A percentile compares a stretch with the other conserved stretches of the same genome.
phyloP scores from a whole-genome alignment of 2,113 vertebrate species.

The Anolis sagrei region DNA sequence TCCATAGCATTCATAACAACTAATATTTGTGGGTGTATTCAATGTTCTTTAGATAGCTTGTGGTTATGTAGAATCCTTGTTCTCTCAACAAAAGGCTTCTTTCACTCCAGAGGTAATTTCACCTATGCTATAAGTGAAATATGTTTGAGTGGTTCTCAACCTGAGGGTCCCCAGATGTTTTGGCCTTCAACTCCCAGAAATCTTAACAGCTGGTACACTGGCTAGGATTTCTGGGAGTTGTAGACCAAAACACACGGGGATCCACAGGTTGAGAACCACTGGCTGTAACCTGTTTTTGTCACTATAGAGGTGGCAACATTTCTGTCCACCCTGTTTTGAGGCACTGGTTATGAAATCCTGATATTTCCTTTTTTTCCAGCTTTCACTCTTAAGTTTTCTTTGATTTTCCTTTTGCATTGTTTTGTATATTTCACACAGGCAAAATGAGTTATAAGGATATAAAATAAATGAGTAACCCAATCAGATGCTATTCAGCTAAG shows the following conservation, averaged over 20 bases:
- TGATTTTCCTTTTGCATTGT: neutral
- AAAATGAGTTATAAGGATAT: neutral
- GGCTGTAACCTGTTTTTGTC: neutral
- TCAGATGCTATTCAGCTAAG: neutral
- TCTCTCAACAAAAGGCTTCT: neutral
- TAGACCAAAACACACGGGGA: too few relatives aligned
- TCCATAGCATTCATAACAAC: neutral
- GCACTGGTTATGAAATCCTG: neutral
- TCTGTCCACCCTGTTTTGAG: neutral
- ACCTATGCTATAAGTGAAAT: neutral
- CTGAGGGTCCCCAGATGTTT: too few relatives aligned
- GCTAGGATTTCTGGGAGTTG: too few relatives aligned
- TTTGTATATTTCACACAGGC: neutral
- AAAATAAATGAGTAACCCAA: neutral
- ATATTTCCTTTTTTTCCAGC: neutral
- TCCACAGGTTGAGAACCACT: too few relatives aligned
- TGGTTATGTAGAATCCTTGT: neutral
- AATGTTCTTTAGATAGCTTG: neutral
- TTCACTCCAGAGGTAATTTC: neutral
- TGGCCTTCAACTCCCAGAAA: too few relatives aligned
- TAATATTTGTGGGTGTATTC: neutral
- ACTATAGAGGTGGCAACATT: neutral
- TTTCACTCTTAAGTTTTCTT: neutral
- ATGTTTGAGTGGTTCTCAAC: too few relatives aligned
- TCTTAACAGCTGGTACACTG: too few relatives aligned